Percentiles rank a stretch among this genome's conserved stretches.
These are phyloP conservation scores for Mythimna loreyi DNA, from an alignment of 2,888 invertebrate species.

Conservation along the genomic window DNA sequence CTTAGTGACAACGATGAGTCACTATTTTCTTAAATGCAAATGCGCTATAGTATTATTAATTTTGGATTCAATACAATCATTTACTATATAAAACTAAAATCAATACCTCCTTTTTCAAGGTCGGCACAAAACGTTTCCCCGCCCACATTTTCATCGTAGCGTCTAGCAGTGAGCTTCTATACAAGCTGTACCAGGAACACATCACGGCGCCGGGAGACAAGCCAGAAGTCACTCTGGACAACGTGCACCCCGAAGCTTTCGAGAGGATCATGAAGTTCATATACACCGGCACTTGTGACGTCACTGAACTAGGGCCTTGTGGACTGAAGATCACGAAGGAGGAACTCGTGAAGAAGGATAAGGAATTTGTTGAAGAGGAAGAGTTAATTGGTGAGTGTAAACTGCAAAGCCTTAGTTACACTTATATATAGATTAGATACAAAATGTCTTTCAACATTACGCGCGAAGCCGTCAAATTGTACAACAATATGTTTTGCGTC, in stretches of 20 bases:
- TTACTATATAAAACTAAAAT: neutral
- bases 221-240: constrained; percentile 86
- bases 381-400: constrained; percentile 77
- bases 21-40: too few species aligned
- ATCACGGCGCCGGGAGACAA: constrained; percentile 73
- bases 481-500: too few species aligned
- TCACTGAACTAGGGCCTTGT: constrained; percentile 89
- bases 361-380: constrained; percentile 72
- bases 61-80: too few species aligned
- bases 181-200: constrained; percentile 87
- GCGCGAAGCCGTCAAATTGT: too few species aligned
- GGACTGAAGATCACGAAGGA: constrained; percentile 85
- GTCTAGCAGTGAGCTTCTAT: constrained; percentile 92
- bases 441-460: too few species aligned
- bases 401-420: too few species aligned
- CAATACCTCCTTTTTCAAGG: constrained; percentile 76
- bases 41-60: too few species aligned
- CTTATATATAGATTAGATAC: too few species aligned
- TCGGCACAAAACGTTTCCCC: constrained; percentile 91
- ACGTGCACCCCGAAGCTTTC: constrained; percentile 92
- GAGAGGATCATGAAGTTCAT: constrained; percentile 92
- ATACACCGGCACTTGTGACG: constrained; percentile 93
- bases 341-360: constrained; percentile 81
- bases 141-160: constrained; percentile 94
- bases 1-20: too few species aligned